phyloP scores from a whole-genome alignment of 2,888 invertebrate genomes.

The Smittia aterrima region DNA sequence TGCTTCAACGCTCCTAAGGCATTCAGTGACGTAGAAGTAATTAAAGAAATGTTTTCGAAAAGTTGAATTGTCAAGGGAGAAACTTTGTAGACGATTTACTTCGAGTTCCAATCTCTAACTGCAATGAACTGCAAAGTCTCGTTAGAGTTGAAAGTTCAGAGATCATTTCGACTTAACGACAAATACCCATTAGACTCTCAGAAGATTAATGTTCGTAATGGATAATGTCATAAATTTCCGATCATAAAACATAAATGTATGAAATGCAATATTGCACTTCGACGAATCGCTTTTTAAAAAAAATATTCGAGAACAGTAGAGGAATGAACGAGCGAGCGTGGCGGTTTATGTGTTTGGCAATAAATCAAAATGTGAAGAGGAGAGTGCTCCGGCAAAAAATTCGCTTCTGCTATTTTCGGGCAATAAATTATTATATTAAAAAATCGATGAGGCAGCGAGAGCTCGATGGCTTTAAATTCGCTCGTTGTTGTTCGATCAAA shows the following conservation, averaged over 20 bases:
- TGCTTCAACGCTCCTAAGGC: too few relatives aligned
- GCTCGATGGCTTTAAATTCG: not conserved
- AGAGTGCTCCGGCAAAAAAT: not conserved
- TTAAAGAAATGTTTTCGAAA: too few relatives aligned
- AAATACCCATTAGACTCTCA: too few relatives aligned
- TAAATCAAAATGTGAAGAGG: not conserved
- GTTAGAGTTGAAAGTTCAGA: too few relatives aligned
- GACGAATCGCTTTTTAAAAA: not conserved
- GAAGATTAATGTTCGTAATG: not conserved
- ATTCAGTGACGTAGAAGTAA: too few relatives aligned
- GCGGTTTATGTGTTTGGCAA: not conserved
- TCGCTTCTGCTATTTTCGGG: not conserved
- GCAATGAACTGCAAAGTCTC: too few relatives aligned
- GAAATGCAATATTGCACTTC: constrained; percentile 3
- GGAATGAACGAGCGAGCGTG: too few relatives aligned
- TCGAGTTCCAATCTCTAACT: too few relatives aligned
- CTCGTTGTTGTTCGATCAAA: too few relatives aligned
- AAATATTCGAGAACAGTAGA: not conserved
- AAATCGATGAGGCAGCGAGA: constrained; percentile 4
- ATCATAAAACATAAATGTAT: not conserved
- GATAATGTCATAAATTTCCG: not conserved
- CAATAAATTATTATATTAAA: not conserved
- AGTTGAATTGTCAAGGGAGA: too few relatives aligned
- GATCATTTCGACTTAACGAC: too few relatives aligned
- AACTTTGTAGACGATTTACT: too few relatives aligned